Conservation (phyloP, 2,888 invertebrate species). For the Spialia ferax region DNA sequence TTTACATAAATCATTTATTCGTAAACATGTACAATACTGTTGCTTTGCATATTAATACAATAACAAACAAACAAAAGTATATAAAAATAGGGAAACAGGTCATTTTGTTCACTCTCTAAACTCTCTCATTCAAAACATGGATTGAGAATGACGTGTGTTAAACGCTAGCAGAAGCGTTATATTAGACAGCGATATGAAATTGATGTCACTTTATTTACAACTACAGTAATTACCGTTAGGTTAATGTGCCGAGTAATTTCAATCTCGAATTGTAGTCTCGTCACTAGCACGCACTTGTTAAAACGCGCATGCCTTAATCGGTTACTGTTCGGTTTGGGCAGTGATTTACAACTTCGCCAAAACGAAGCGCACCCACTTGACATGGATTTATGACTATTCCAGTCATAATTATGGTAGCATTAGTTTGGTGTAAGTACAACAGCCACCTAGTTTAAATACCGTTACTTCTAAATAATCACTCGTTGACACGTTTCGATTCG, state of each 20-base stretch:
- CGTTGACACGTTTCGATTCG: conserved; percentile 19
- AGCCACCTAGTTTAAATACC: conserved; percentile 23
- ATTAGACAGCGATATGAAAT: conserved; percentile 31
- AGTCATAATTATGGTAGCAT: conserved; percentile 33
- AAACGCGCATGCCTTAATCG: conserved; percentile 34
- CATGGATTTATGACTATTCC: conserved; percentile 51
- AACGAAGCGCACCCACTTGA: conserved; percentile 53
- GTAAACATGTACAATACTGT: neutral
- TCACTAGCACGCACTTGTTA: conserved; percentile 23
- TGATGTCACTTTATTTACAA: conserved; percentile 36
- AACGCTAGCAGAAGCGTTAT: conserved; percentile 18
- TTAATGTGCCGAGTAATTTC: conserved; percentile 32
- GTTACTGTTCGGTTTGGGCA: conserved; percentile 46
- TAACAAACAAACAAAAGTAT: neutral
- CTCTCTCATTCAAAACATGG: conserved; percentile 10
- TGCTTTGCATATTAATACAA: neutral
- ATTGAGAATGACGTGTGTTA: conserved; percentile 21
- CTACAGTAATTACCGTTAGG: conserved; percentile 32
- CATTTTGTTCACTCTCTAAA: neutral
- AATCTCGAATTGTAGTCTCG: conserved; percentile 33
- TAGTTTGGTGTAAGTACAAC: neutral
- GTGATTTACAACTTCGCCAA: conserved; percentile 75
- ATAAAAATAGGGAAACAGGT: neutral
- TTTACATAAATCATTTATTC: no score
- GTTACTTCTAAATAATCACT: conserved; percentile 35